Percentiles rank a stretch among this genome's conserved stretches.
Evolutionary conservation across 2,113 vertebrate genomes (phyloP).

Genomic region (Burhinus oedicnemus): DNA sequence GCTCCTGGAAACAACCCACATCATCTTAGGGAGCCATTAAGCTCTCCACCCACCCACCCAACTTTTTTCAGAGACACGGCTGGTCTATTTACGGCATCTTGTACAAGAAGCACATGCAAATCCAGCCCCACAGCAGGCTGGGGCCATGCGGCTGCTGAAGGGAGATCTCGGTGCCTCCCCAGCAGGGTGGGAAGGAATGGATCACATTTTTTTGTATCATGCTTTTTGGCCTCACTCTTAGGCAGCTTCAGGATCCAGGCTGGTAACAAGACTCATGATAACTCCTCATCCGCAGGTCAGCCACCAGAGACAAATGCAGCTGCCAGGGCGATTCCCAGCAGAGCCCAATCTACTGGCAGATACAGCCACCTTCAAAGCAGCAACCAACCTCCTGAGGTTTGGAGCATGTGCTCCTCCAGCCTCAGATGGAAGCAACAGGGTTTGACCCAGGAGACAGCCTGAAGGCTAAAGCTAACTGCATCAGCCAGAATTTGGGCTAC

Average conservation of each 20-base stretch:
- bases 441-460: not conserved
- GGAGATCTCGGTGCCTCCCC: not conserved
- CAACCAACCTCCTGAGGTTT: not conserved
- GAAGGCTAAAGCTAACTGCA: not conserved
- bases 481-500: not conserved
- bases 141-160: accelerated
- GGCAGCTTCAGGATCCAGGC: not conserved
- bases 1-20: conserved; percentile 27
- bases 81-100: not conserved
- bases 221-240: not conserved
- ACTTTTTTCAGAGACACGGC: not conserved
- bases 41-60: not conserved
- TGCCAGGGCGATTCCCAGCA: not conserved
- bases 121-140: not conserved
- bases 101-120: not conserved
- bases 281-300: not conserved
- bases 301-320: not conserved
- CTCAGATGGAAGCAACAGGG: not conserved
- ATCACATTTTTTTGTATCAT: not conserved
- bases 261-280: not conserved
- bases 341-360: not conserved
- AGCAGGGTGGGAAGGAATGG: not conserved
- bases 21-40: not conserved
- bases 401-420: not conserved
- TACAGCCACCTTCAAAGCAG: not conserved